A percentile compares a stretch with the other conserved stretches of the same genome.
These are phyloP conservation scores for Gnatocerus cornutus DNA, from an alignment of 2,888 invertebrate species.

Conservation along the genomic window DNA sequence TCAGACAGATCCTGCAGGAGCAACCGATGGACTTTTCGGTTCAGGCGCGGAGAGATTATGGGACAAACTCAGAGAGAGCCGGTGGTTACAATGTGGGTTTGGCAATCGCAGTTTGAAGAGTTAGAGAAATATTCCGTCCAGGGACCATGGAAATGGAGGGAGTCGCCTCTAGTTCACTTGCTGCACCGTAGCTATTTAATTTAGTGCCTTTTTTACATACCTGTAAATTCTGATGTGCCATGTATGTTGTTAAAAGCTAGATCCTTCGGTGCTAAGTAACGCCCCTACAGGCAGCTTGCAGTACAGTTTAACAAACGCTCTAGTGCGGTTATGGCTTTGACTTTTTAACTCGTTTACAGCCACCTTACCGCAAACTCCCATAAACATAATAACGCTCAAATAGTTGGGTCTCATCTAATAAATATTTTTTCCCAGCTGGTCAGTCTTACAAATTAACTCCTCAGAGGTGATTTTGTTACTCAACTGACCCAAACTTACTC, in stretches of 20 bases:
- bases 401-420: no score
- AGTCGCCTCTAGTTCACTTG: background rate
- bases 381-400: no score
- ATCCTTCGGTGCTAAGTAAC: constrained; percentile 40
- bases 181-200: background rate
- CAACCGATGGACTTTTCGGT: constrained; percentile 70
- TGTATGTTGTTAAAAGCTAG: constrained; percentile 44
- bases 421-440: no score
- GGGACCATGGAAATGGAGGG: constrained; percentile 57
- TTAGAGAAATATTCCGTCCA: constrained; percentile 51
- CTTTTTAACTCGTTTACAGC: no score
- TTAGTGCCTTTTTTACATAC: constrained; percentile 39
- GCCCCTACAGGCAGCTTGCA: constrained; percentile 45
- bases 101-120: constrained; percentile 64
- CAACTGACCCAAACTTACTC: no score
- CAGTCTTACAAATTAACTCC: no score
- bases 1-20: constrained; percentile 63
- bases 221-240: constrained; percentile 63
- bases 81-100: constrained; percentile 60
- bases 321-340: no score
- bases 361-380: no score
- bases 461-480: no score
- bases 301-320: no score
- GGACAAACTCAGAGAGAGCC: constrained; percentile 42
- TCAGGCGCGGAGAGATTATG: constrained; percentile 53